Base-by-base conservation (phyloP, 2,797 vertebrate species). In the Sebastiscus albofasciatus region DNA sequence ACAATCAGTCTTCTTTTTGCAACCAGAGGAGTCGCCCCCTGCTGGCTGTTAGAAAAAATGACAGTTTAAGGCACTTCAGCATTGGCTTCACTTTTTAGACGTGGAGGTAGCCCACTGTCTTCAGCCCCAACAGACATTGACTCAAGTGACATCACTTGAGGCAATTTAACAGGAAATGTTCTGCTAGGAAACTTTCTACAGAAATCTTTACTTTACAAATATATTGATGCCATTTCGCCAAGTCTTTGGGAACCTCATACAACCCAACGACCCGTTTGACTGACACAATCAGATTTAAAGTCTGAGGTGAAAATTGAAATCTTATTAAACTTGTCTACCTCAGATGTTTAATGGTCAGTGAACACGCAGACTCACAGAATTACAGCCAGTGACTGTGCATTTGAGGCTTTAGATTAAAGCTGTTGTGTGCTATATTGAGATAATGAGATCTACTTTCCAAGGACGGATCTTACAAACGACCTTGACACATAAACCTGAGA, bases 371-470 rank as follows among this genome's bases (percentile, higher is more conserved):
- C 60, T 67, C 33, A 27, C 65, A 72, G 67, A 69, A 26, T 46
- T 29, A 64, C 64, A 81, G 42, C 29, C 27, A 3, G 22, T 2
- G 56, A 46, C 34, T 24, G 66, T 39, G 65, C 55, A 59, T 83
- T 39, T 76, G 65, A 89, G 56, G 75, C 75, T 91, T 80, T 82
- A 90, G 93, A 93, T 94, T 92, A 93, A 80, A 66, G 65, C 80
- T 42, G 74, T 8, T 67, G 72, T 54, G 84, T 33, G 81, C 88
- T 81, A 85, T 79, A 85, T 87, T 87, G 77, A 91, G 88, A 86
- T 93, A 92, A 95, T 82, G 73, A 90, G 94, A 91, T 94, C 86
- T 87, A 29, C 80, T 68, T 77, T 86, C 75, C 76, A 33, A 82
- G 82, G 83, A 79, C 1, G 18, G n/a, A 82, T 77, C 36, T 77